Percentiles rank a stretch among this genome's conserved stretches.
phyloP scores from a whole-genome alignment of 2,113 vertebrate genomes.

The Pleuronectes platessa region DNA sequence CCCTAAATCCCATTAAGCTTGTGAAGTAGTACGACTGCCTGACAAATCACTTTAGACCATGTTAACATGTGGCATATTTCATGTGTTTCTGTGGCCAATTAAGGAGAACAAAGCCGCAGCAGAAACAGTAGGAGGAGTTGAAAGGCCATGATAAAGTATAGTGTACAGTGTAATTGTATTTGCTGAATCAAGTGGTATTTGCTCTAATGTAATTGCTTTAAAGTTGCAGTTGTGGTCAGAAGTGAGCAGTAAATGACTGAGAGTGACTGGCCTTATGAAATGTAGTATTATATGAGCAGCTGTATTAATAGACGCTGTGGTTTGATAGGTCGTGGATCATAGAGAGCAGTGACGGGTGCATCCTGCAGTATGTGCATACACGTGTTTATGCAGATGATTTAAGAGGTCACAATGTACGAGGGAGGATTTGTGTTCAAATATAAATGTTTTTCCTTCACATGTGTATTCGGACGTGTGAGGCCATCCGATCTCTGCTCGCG shows the following conservation, averaged over 20 bases:
- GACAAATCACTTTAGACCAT: conserved; percentile 73
- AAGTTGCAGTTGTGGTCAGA: conserved; percentile 4
- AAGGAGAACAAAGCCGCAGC: conserved; percentile 58
- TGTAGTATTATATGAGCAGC: background rate
- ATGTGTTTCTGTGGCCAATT: conserved; percentile 68
- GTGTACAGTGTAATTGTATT: background rate
- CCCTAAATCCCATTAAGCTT: conserved; percentile 73
- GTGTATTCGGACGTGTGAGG: background rate
- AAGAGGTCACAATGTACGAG: background rate
- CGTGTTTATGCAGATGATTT: background rate
- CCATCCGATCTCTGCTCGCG: background rate
- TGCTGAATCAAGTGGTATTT: conserved; percentile 30
- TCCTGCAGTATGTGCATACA: background rate
- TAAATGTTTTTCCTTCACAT: background rate
- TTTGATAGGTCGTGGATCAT: background rate
- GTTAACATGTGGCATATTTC: conserved; percentile 66
- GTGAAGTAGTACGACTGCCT: conserved; percentile 64
- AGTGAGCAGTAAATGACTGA: background rate
- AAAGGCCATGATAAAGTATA: conserved; percentile 61
- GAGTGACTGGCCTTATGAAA: background rate
- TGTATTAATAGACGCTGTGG: background rate
- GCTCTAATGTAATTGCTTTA: conserved; percentile 18
- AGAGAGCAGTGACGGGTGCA: background rate
- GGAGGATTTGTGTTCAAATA: background rate
- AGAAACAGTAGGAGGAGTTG: conserved; percentile 46